A percentile compares a stretch with the other conserved stretches of the same genome.
These are phyloP conservation scores for Pseudorasbora parva DNA, from an alignment of 2,113 vertebrate species.

Conservation along the genomic window DNA sequence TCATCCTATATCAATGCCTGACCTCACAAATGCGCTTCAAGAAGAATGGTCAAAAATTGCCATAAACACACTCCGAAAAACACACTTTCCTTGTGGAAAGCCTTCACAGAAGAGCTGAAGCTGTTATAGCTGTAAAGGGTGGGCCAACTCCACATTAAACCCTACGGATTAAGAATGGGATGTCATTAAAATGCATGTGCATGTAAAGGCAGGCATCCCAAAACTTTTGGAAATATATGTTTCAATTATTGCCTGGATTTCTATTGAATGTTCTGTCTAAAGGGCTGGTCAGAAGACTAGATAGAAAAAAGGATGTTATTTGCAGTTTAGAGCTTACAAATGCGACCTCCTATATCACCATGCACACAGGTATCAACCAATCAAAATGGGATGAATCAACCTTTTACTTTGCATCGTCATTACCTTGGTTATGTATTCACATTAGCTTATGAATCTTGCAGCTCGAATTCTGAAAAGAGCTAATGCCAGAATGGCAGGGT, in stretches of 20 bases:
- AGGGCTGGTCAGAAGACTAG: neutral
- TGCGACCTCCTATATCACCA: neutral
- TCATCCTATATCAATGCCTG: too few relatives aligned
- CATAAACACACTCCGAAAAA: too few relatives aligned
- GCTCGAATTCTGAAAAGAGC: slow-evolving; percentile 64
- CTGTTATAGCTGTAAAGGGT: too few relatives aligned
- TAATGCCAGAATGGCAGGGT: slow-evolving; percentile 62
- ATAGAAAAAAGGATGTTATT: neutral
- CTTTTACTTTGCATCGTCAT: slow-evolving; percentile 64
- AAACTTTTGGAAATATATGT: too few relatives aligned
- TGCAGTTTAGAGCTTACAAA: neutral
- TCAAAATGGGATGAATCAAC: slow-evolving; percentile 41
- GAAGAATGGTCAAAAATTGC: too few relatives aligned
- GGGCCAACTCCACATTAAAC: too few relatives aligned
- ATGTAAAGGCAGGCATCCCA: too few relatives aligned
- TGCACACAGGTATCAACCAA: neutral
- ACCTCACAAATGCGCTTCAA: too few relatives aligned
- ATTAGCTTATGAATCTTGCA: slow-evolving; percentile 64
- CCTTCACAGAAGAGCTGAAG: too few relatives aligned
- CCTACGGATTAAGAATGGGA: too few relatives aligned
- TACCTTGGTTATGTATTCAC: slow-evolving; percentile 64
- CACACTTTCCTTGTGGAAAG: too few relatives aligned
- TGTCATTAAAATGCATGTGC: too few relatives aligned
- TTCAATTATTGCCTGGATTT: neutral
- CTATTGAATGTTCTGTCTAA: neutral